These are phyloP conservation scores for Bucco capensis DNA, from an alignment of 2,113 vertebrate species.

Conservation along the genomic window DNA sequence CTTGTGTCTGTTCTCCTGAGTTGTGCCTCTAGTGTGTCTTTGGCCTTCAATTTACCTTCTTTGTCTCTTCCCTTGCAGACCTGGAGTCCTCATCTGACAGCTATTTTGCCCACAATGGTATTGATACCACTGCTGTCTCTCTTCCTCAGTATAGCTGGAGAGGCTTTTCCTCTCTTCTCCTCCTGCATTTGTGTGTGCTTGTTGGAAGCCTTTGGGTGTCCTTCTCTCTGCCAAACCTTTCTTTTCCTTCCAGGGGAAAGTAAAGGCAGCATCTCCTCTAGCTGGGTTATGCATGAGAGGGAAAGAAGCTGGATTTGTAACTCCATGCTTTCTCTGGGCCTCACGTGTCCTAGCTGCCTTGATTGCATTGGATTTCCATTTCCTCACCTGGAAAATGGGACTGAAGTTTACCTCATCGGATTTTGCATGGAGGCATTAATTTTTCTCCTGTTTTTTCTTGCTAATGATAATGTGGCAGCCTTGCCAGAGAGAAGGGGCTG, in stretches of 20 bases:
- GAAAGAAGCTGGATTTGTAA: background rate
- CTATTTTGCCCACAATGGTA: background rate
- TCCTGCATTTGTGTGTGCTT: background rate
- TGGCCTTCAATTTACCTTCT: background rate
- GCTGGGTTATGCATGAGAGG: background rate
- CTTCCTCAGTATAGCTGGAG: background rate
- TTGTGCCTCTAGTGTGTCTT: background rate
- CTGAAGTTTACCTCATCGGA: background rate
- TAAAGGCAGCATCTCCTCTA: background rate
- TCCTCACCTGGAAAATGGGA: background rate
- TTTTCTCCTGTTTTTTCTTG: background rate
- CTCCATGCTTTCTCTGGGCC: background rate
- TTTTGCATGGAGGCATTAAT: background rate
- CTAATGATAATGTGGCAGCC: background rate
- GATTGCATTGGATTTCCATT: background rate
- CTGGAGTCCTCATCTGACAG: background rate
- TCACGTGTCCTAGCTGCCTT: background rate
- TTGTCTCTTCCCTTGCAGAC: conserved; percentile 9
- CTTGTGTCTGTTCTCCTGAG: background rate
- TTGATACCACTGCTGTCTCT: background rate
- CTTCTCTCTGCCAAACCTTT: background rate
- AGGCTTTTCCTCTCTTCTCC: conserved; percentile 49
- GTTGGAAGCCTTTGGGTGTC: background rate
- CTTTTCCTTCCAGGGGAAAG: background rate
- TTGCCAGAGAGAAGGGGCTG: background rate